Evolutionary conservation across 1,140 invertebrate genomes (phyloP).

Genomic region (Palaemon carinicauda): DNA sequence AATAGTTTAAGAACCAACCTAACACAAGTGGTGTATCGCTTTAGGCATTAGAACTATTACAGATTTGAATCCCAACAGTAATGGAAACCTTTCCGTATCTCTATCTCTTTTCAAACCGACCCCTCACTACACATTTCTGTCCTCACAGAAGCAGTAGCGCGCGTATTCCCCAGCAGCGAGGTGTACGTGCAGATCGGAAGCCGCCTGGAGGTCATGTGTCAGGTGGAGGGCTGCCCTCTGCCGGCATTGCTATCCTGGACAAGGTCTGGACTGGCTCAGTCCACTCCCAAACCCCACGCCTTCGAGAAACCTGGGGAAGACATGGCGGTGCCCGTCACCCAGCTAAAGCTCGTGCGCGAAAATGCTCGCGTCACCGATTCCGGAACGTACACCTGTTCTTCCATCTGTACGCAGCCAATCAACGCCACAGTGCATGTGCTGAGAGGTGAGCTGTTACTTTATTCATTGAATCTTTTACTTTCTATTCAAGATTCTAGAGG

Average conservation of each 20-base stretch:
- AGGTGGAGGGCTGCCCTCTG: constrained; percentile 25
- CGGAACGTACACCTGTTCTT: constrained; percentile 31
- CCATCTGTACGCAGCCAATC: constrained; percentile 16
- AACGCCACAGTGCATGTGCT: constrained; percentile 33
- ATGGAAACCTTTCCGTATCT: too few species aligned
- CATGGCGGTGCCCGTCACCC: background rate
- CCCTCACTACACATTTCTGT: too few species aligned
- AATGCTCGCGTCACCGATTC: background rate
- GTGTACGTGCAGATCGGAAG: constrained; percentile 35
- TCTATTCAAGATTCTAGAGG: too few species aligned
- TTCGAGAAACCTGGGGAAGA: background rate
- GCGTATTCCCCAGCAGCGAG: background rate
- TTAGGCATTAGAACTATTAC: too few species aligned
- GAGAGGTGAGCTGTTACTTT: background rate
- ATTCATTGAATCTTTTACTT: too few species aligned
- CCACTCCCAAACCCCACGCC: background rate
- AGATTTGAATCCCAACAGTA: too few species aligned
- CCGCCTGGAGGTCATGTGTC: constrained; percentile 22
- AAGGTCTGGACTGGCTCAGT: background rate
- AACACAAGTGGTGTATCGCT: too few species aligned
- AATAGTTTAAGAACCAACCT: too few species aligned
- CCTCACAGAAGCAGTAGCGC: constrained; percentile 19
- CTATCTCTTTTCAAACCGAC: too few species aligned
- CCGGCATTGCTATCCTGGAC: constrained; percentile 23
- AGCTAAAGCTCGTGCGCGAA: background rate